Evolutionary conservation across 2,113 vertebrate species (phyloP).

Genomic region (Danio rerio): DNA sequence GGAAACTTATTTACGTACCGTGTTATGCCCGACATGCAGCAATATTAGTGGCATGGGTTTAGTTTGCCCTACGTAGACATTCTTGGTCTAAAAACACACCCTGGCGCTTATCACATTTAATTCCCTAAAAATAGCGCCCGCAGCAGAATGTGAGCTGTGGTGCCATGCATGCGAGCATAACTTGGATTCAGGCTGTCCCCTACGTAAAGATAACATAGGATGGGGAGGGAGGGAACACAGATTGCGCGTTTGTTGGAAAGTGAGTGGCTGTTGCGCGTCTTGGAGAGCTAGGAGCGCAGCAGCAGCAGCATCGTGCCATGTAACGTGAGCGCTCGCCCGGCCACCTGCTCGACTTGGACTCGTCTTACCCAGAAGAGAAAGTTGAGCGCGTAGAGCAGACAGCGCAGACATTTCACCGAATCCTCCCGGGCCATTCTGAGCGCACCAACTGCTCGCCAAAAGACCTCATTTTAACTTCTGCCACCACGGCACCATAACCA

Average conservation of each 20-base stretch:
- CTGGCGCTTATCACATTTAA: slow-evolving; percentile 68
- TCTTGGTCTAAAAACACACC: slow-evolving; percentile 49
- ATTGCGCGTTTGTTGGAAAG: slow-evolving; percentile 32
- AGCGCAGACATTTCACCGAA: slow-evolving; percentile 95
- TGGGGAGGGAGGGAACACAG: neutral
- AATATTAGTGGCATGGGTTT: slow-evolving; percentile 41
- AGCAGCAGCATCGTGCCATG: slow-evolving; percentile 30
- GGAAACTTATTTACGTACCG: slow-evolving; percentile 36
- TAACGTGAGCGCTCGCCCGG: slow-evolving; percentile 57
- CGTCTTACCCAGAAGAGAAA: slow-evolving; percentile 96
- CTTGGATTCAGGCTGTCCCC: slow-evolving; percentile 25
- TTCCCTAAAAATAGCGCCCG: slow-evolving; percentile 69
- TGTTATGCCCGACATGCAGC: slow-evolving; percentile 36
- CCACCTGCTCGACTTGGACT: slow-evolving; percentile 61
- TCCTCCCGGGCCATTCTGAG: slow-evolving; percentile 94
- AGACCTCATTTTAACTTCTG: slow-evolving; percentile 75
- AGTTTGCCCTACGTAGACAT: slow-evolving; percentile 46
- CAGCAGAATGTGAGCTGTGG: slow-evolving; percentile 62
- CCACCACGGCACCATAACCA: slow-evolving; percentile 68
- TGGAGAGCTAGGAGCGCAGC: slow-evolving; percentile 37
- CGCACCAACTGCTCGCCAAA: slow-evolving; percentile 56
- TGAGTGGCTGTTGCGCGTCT: slow-evolving; percentile 23
- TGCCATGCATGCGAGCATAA: neutral
- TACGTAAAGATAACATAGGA: slow-evolving; percentile 33
- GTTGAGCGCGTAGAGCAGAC: slow-evolving; percentile 92